These are phyloP conservation scores for Rhogogaster chlorosoma DNA, from an alignment of 2,888 invertebrate species.

Conservation along the genomic window DNA sequence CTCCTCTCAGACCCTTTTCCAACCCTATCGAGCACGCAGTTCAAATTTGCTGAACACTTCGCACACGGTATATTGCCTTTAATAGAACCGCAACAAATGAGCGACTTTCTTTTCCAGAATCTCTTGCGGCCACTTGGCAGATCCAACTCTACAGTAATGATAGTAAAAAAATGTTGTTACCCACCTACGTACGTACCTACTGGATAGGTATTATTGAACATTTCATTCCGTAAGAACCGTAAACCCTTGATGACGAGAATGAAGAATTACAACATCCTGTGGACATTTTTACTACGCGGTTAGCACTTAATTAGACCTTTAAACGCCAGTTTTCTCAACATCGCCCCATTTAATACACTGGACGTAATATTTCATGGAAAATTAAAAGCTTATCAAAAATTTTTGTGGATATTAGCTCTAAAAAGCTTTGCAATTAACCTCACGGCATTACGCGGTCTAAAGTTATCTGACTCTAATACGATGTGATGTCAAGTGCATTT, in stretches of 20 bases:
- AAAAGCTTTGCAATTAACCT: constrained; percentile 16
- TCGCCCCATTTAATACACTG: constrained; percentile 1
- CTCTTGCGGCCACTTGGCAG: constrained; percentile 7
- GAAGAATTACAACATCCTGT: constrained; percentile 7
- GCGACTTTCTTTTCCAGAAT: not conserved
- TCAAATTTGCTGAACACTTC: constrained; percentile 38
- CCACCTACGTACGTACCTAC: not conserved
- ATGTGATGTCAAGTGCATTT: not conserved
- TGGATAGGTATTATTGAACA: not conserved
- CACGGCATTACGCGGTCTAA: not conserved
- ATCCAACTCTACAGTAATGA: not conserved
- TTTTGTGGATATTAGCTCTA: not conserved
- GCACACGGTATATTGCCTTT: constrained; percentile 32
- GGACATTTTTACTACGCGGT: constrained; percentile 31
- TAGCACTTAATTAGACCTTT: constrained; percentile 17
- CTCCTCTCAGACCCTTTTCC: not conserved
- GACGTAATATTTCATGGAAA: not conserved
- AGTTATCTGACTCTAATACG: not conserved
- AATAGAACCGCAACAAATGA: not conserved
- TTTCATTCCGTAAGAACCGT: constrained; percentile 2
- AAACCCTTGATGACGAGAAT: constrained; percentile 17
- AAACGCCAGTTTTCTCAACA: constrained; percentile 2
- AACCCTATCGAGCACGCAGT: constrained; percentile 30
- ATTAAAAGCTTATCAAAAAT: constrained; percentile 31
- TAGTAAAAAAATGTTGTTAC: not conserved